Conservation (phyloP, 92 coral and sea anemone species). For the Chrysogorgia sp. region DNA sequence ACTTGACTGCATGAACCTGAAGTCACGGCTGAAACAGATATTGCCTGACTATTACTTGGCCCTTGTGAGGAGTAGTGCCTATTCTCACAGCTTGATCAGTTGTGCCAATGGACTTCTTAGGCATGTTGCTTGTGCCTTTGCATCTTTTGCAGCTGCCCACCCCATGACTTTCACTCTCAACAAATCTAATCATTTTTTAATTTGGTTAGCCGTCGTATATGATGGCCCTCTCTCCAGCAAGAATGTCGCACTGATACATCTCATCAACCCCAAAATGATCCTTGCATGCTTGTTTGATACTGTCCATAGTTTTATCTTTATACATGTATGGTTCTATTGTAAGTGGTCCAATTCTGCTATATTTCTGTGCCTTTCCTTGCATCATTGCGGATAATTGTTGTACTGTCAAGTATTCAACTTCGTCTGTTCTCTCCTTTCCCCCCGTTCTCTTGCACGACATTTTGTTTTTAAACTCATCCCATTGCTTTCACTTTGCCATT, state of each 20-base stretch:
- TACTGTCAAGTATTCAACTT: slow-evolving; percentile 23
- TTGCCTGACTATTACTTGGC: slow-evolving; percentile 12
- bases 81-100: neutral
- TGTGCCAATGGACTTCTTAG: no score
- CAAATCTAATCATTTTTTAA: slow-evolving; percentile 56
- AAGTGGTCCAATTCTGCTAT: no score
- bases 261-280: slow-evolving; percentile 19
- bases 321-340: no score
- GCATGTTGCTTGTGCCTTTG: no score
- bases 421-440: slow-evolving; percentile 13
- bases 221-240: slow-evolving; percentile 65
- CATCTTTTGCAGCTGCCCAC: slow-evolving; percentile 9
- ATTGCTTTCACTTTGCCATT: no score
- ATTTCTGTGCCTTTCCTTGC: slow-evolving; percentile 31
- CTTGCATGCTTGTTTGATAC: slow-evolving; percentile 33
- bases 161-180: slow-evolving; percentile 8
- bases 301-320: no score
- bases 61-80: no score
- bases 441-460: slow-evolving; percentile 20
- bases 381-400: slow-evolving; percentile 4
- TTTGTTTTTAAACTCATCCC: slow-evolving; percentile 13
- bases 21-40: neutral
- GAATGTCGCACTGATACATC: slow-evolving; percentile 40
- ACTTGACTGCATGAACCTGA: no score
- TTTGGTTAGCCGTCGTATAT: slow-evolving; percentile 40